Conservation (phyloP, 2,888 invertebrate species). For the Parnassius orleans region DNA sequence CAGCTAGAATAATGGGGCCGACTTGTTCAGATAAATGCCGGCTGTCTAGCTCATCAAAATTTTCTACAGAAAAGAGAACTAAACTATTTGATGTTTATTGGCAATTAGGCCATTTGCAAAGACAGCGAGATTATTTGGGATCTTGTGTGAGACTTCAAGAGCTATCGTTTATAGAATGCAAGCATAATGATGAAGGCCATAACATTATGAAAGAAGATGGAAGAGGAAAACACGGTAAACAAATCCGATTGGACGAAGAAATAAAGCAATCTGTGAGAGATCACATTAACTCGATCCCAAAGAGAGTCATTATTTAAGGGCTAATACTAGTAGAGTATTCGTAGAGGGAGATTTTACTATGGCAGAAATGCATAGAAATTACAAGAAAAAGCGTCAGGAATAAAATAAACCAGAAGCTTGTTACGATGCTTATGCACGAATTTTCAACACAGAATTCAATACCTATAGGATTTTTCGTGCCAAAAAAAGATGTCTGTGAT, state of each 20-base stretch:
- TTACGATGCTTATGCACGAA: slow-evolving; percentile 14
- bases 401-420: slow-evolving; percentile 7
- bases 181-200: not conserved
- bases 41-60: no score
- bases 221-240: slow-evolving; percentile 27
- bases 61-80: no score
- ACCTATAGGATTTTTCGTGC: slow-evolving; percentile 12
- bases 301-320: slow-evolving; percentile 28
- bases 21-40: no score
- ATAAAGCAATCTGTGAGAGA: slow-evolving; percentile 23
- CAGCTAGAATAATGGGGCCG: no score
- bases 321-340: slow-evolving; percentile 19
- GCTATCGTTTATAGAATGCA: slow-evolving; percentile 24
- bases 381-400: slow-evolving; percentile 17
- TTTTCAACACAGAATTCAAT: slow-evolving; percentile 20
- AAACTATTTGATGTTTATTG: no score
- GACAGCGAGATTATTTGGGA: not conserved
- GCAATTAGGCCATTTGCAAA: no score
- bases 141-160: slow-evolving; percentile 13
- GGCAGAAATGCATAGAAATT: slow-evolving; percentile 1
- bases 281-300: slow-evolving; percentile 30
- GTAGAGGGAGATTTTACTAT: not conserved
- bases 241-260: slow-evolving; percentile 23
- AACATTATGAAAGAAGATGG: slow-evolving; percentile 13
- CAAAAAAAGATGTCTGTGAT: slow-evolving; percentile 25